Conservation (phyloP, 1,140 invertebrate genomes). For the Pteromalus puparum region DNA sequence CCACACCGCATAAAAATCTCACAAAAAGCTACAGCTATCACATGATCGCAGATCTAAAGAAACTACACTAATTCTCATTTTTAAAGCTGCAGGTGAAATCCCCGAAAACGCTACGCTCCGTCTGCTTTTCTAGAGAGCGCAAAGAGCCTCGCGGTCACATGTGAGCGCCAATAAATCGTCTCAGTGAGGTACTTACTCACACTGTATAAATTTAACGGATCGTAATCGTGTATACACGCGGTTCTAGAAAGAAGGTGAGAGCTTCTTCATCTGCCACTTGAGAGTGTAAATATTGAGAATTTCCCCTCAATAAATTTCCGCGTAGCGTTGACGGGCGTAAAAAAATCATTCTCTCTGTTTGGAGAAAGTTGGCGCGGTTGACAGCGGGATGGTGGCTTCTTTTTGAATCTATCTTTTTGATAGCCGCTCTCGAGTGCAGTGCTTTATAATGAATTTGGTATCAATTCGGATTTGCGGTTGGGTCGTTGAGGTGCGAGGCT, state of each 20-base stretch:
- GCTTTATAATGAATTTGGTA: background rate
- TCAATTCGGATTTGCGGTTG: background rate
- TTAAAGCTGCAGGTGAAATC: constrained; percentile 10
- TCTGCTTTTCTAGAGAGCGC: constrained; percentile 28
- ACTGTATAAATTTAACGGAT: constrained; percentile 61
- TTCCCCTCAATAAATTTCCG: background rate
- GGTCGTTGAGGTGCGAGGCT: background rate
- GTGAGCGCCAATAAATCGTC: constrained; percentile 28
- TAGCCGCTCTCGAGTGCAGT: background rate
- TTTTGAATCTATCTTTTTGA: background rate
- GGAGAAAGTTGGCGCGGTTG: constrained; percentile 5
- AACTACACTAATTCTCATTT: background rate
- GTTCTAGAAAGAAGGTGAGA: constrained; percentile 47
- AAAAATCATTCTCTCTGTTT: background rate
- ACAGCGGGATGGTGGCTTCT: background rate
- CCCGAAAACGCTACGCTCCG: constrained; percentile 26
- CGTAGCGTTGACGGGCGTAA: background rate
- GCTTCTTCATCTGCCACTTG: background rate
- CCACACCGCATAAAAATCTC: too few species aligned
- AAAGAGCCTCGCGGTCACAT: background rate
- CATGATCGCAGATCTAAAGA: background rate
- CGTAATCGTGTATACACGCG: constrained; percentile 49
- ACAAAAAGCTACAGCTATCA: background rate
- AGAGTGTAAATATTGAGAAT: constrained; percentile 36
- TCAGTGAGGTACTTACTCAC: background rate